phyloP scores from a whole-genome alignment of 1,140 invertebrate species.

The Aricia agestis region DNA sequence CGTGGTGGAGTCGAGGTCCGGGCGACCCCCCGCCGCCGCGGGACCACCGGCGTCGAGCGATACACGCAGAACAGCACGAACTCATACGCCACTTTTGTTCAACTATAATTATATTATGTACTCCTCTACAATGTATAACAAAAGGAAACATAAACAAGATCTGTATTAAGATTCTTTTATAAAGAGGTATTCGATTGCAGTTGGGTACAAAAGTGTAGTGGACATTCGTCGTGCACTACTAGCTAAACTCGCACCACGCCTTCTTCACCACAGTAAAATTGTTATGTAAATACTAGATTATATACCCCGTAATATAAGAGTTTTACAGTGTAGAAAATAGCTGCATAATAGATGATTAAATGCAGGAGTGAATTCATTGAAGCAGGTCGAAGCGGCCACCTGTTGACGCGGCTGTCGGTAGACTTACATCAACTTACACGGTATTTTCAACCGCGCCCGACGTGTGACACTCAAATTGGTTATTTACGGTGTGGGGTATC shows the following conservation, averaged over 20 bases:
- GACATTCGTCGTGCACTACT: too few relatives aligned
- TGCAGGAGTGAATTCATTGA: background rate
- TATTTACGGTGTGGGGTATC: background rate
- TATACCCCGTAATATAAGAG: background rate
- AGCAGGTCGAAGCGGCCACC: background rate
- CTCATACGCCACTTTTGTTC: background rate
- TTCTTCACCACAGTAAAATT: too few relatives aligned
- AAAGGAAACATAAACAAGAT: background rate
- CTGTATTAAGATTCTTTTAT: background rate
- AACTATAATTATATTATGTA: background rate
- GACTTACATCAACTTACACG: background rate
- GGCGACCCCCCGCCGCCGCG: slow-evolving; percentile 28
- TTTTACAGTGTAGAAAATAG: background rate
- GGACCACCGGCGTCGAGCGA: slow-evolving; percentile 32
- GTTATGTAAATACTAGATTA: too few relatives aligned
- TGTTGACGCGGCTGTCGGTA: background rate
- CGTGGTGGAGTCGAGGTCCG: slow-evolving; percentile 8
- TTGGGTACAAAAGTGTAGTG: background rate
- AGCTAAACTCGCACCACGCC: too few relatives aligned
- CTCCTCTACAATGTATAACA: background rate
- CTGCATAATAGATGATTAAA: background rate
- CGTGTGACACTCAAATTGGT: too few relatives aligned
- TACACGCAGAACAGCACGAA: background rate
- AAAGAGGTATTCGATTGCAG: too few relatives aligned
- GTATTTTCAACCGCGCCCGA: background rate